Evolutionary conservation across 92 coral and sea anemone species (phyloP), one percentile per base, ranked within the genome.

Genomic region (Micromussa lordhowensis): DNA sequence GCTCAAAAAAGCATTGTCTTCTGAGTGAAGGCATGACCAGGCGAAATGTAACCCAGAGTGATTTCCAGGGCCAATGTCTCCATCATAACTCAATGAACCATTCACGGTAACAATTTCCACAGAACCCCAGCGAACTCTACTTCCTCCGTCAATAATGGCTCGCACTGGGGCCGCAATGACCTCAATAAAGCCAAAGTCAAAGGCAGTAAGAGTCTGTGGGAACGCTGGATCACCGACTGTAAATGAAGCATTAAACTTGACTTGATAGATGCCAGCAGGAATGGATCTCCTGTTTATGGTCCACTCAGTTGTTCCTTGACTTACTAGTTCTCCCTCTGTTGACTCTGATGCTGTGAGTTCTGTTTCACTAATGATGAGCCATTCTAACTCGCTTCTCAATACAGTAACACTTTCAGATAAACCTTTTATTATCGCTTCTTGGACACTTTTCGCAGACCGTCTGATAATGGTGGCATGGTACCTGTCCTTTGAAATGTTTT

Each of bases 81-180:
- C 18, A 38, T 92, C 95, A 30, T 90, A 77, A 63, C 90, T 85
- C 71, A 64, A 51, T n/a, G 93, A 90, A 2, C 91, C 93, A 84
- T 92, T 87, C 53, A 90, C 73, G 1, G 86, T 83, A 2, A 86
- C 72, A 70, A 48, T 90, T 31, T 73, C 82, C 9, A 69, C 40
- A 1, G 61, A 76, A 38, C 64, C 77, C 76, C 85, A 79, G 2
- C 70, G 83, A 72, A 82, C 83, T 6, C 51, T 26, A 13, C 89
- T 83, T 18, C 95, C 95, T 2, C 93, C 95, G 36, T 92, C 86
- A 74, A 92, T 82, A 36, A 75, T 49, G 24, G 95, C 91, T 49
- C 77, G 88, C 29, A 92, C 54, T 9, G 91, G 85, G 53, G 91
- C 82, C 7, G 74, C 66, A 70, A 72, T 77, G 12, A 87, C 70